Evolutionary conservation across 2,113 vertebrate species (phyloP).

Genomic region (Pelecanus crispus): DNA sequence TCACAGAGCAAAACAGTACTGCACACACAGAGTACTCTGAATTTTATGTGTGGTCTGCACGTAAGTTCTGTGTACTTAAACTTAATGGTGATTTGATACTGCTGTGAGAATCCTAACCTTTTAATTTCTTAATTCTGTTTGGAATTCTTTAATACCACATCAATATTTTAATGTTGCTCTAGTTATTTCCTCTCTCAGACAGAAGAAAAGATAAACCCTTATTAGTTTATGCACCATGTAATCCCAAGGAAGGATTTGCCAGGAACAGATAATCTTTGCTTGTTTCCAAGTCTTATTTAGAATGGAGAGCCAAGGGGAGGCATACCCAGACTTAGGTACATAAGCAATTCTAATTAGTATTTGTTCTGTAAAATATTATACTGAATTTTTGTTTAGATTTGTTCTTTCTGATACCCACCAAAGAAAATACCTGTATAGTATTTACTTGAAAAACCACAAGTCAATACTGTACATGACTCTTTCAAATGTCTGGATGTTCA

Average conservation of each 20-base stretch:
- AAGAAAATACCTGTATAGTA: neutral
- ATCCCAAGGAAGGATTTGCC: slow-evolving; percentile 28
- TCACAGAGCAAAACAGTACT: neutral
- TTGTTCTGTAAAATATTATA: neutral
- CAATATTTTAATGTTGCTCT: neutral
- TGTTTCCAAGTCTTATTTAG: neutral
- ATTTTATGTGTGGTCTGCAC: neutral
- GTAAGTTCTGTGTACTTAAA: neutral
- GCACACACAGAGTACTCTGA: fast-evolving
- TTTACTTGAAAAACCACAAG: neutral
- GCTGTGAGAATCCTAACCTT: neutral
- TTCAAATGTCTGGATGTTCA: neutral
- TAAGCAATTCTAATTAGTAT: neutral
- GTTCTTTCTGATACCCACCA: neutral
- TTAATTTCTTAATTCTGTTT: neutral
- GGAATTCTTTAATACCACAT: neutral
- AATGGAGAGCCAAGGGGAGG: neutral
- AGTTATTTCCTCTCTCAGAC: neutral
- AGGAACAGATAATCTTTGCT: slow-evolving; percentile 14
- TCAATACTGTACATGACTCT: neutral
- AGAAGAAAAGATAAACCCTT: slow-evolving; percentile 11
- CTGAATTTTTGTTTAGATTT: neutral
- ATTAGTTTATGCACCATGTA: neutral
- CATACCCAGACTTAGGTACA: neutral
- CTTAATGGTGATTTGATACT: neutral